Conservation (phyloP, 1,140 invertebrate species). For the Penaeus chinensis region DNA sequence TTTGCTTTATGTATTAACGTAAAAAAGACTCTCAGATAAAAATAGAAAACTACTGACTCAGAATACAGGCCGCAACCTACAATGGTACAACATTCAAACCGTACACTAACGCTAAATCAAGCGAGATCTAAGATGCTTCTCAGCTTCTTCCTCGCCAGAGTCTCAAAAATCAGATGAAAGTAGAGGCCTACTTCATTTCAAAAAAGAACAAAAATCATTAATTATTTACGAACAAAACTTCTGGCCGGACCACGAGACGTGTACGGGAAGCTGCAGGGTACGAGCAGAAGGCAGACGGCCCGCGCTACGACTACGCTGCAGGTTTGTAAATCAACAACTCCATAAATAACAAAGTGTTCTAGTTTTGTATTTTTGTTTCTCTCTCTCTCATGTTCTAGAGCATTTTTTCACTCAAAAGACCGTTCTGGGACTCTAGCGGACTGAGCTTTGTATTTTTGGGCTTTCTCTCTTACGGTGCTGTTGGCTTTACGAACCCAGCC, state of each 20-base stretch:
- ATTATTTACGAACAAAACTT: constrained; percentile 16
- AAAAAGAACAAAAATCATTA: constrained; percentile 5
- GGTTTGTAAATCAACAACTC: constrained; percentile 58
- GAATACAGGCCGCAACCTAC: constrained; percentile 32
- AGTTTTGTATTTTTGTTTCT: constrained; percentile 11
- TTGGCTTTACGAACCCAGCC: constrained; percentile 56
- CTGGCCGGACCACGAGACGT: neutral
- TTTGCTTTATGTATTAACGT: constrained; percentile 7
- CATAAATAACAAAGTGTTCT: constrained; percentile 37
- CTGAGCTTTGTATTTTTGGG: constrained; percentile 8
- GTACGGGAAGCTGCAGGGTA: constrained; percentile 27
- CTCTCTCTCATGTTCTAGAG: constrained; percentile 7
- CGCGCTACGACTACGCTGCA: constrained; percentile 39
- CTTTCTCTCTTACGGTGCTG: constrained; percentile 49
- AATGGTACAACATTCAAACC: constrained; percentile 20
- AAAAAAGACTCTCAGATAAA: constrained; percentile 18
- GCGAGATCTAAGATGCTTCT: constrained; percentile 37
- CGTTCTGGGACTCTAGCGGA: neutral
- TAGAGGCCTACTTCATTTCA: constrained; percentile 3
- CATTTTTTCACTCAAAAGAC: constrained; percentile 6
- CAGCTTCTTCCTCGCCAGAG: constrained; percentile 22
- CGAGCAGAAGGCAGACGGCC: constrained; percentile 39
- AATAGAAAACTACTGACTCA: constrained; percentile 35
- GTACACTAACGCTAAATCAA: constrained; percentile 44
- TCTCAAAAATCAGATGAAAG: constrained; percentile 20